Percentiles rank a stretch among this genome's conserved stretches.
Evolutionary conservation across 2,797 vertebrate genomes (phyloP).

Genomic region (Vespertilio murinus): DNA sequence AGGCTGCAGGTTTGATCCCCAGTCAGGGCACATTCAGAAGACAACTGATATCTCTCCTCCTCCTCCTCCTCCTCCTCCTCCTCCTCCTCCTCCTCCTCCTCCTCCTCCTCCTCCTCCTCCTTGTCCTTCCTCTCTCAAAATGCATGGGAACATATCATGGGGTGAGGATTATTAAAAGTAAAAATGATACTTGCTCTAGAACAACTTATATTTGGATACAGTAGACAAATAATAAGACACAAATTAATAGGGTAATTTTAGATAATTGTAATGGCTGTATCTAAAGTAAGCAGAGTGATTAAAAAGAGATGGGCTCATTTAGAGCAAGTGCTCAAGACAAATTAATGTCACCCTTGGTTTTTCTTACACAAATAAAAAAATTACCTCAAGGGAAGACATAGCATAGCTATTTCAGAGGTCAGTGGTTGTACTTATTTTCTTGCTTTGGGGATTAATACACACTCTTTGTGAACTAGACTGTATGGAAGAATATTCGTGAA

Average conservation of each 20-base stretch:
- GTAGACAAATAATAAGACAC: neutral
- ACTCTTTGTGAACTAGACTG: neutral
- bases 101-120: no score
- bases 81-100: no score
- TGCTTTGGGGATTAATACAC: neutral
- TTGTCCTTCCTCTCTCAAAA: no score
- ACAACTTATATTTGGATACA: neutral
- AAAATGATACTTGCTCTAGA: neutral
- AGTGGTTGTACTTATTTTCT: neutral
- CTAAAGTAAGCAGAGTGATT: neutral
- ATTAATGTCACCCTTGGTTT: neutral
- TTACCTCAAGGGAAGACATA: neutral
- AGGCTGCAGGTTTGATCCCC: neutral
- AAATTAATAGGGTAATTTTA: neutral
- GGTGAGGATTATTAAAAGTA: no score
- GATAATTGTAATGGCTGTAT: neutral
- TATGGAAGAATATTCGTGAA: neutral
- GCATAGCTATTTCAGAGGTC: neutral
- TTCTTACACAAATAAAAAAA: constrained; percentile 49
- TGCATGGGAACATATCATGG: no score
- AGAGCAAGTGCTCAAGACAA: neutral
- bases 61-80: no score
- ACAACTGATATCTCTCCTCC: no score
- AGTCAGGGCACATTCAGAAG: neutral
- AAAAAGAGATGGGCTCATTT: neutral